Percentiles rank a stretch among this genome's conserved stretches.
These are phyloP conservation scores for Thripadectes ignobilis DNA, from an alignment of 2,797 vertebrate genomes.

Conservation along the genomic window DNA sequence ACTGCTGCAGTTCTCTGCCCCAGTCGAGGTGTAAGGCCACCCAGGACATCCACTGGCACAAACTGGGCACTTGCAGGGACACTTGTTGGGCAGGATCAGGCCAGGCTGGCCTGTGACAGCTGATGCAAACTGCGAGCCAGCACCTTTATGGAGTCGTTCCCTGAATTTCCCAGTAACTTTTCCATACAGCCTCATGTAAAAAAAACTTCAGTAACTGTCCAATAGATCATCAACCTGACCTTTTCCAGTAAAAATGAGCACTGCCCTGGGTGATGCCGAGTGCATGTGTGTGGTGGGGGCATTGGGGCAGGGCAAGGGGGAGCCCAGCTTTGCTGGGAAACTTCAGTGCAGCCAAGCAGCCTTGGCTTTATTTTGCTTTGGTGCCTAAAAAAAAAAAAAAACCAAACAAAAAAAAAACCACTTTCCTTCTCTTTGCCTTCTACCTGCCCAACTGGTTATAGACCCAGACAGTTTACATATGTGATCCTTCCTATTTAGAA, in stretches of 20 bases:
- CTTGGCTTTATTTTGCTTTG: conserved; percentile 56
- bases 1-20: background rate
- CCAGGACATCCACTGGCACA: background rate
- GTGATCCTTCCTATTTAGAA: conserved; percentile 87
- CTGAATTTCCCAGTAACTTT: conserved; percentile 68
- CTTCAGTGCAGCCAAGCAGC: conserved; percentile 56
- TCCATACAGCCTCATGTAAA: conserved; percentile 69
- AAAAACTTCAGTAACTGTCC: conserved; percentile 78
- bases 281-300: background rate
- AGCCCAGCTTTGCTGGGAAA: background rate
- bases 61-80: background rate
- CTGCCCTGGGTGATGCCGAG: background rate
- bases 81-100: accelerated
- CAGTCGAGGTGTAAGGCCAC: background rate
- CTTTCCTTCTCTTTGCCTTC: conserved; percentile 75
- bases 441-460: conserved; percentile 82
- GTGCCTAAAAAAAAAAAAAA: conserved; percentile 34
- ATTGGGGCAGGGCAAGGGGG: background rate
- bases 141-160: conserved; percentile 31
- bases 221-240: conserved; percentile 85
- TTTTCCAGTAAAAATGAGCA: conserved; percentile 75
- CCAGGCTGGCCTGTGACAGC: accelerated
- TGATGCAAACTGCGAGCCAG: accelerated
- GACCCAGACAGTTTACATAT: conserved; percentile 91
- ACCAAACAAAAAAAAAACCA: conserved; percentile 10